Evolutionary conservation across 2,888 invertebrate genomes (phyloP).

Genomic region (Tetanocera ferruginea): DNA sequence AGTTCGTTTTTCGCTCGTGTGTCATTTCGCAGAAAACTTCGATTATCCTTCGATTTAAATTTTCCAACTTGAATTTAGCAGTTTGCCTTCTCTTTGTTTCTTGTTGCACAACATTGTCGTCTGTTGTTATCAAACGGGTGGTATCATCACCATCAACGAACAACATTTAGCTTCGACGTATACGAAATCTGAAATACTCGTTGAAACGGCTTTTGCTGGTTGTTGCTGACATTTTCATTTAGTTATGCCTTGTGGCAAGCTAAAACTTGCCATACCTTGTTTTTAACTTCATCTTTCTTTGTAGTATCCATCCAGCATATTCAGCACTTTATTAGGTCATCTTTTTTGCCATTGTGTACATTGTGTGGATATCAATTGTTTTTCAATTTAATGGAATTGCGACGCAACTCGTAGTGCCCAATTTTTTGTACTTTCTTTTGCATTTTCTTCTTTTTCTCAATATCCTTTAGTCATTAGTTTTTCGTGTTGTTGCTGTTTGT

Average conservation of each 20-base stretch:
- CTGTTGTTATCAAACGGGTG: background rate
- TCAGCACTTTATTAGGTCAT: slow-evolving; percentile 27
- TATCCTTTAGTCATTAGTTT: background rate
- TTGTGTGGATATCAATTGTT: slow-evolving; percentile 27
- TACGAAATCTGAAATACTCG: background rate
- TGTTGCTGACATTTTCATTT: slow-evolving; percentile 22
- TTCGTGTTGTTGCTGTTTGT: background rate
- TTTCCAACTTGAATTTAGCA: background rate
- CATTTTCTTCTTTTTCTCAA: background rate
- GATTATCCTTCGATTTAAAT: slow-evolving; percentile 6
- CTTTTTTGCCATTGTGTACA: background rate
- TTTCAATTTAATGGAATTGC: slow-evolving; percentile 30
- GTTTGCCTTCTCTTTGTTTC: background rate
- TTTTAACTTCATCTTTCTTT: background rate
- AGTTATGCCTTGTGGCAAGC: background rate
- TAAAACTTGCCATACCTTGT: background rate
- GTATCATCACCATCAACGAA: background rate
- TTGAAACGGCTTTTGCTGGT: background rate
- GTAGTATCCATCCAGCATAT: background rate
- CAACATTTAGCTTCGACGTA: background rate
- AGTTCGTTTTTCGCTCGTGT: background rate
- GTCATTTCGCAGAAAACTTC: background rate
- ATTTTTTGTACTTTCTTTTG: background rate
- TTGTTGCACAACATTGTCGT: background rate
- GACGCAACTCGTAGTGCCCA: background rate